These are phyloP conservation scores for Oryzias javanicus DNA, from an alignment of 2,113 vertebrate genomes.

Conservation along the genomic window DNA sequence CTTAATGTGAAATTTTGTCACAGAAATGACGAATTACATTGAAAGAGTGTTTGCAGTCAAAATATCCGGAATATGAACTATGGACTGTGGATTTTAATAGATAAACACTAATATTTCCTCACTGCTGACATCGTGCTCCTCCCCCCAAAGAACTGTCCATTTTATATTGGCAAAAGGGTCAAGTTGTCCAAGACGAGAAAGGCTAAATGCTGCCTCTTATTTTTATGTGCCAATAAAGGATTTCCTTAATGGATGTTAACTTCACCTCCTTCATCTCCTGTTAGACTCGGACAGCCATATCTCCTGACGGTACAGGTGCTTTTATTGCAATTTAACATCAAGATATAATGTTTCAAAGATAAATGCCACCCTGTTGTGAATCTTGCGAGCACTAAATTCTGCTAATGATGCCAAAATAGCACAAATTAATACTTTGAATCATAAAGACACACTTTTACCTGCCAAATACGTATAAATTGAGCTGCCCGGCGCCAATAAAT, in stretches of 20 bases:
- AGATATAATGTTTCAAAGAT: conserved; percentile 82
- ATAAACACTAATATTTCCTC: conserved; percentile 82
- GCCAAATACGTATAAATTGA: conserved; percentile 64
- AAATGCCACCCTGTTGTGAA: conserved; percentile 77
- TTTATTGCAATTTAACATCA: conserved; percentile 81
- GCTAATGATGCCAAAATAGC: conserved; percentile 78
- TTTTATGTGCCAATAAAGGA: conserved; percentile 83
- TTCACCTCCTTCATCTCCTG: conserved; percentile 56
- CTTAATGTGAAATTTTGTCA: too few relatives aligned
- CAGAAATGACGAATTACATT: neutral
- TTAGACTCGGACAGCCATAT: conserved; percentile 72
- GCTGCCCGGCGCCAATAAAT: conserved; percentile 48
- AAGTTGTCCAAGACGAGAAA: conserved; percentile 65
- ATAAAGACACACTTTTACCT: conserved; percentile 68
- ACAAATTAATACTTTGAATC: conserved; percentile 76
- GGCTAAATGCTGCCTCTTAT: conserved; percentile 78
- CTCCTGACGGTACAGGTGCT: conserved; percentile 72
- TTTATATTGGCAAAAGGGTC: conserved; percentile 62
- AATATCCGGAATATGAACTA: conserved; percentile 4
- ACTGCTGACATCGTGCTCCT: conserved; percentile 77
- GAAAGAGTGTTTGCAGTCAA: neutral
- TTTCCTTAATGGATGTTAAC: conserved; percentile 80
- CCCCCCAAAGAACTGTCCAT: conserved; percentile 59
- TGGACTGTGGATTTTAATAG: conserved; percentile 17
- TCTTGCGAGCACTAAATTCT: conserved; percentile 74